Base-by-base conservation (phyloP, 2,888 invertebrate genomes). In the Strigamia crassipes region DNA sequence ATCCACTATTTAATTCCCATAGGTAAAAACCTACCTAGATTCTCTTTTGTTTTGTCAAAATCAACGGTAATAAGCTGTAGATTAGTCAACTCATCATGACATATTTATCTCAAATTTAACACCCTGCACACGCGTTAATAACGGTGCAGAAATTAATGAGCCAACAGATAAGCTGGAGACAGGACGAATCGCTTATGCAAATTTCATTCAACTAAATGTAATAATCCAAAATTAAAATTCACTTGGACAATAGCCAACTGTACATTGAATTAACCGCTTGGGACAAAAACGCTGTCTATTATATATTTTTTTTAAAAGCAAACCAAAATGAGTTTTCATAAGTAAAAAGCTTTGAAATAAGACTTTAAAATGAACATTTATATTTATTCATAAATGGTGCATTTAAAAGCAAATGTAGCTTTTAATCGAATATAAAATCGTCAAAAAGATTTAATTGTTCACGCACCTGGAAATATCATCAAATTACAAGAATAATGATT, bases 221-320 rank as follows among this genome's bases (percentile, higher is more conserved):
- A 66, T 66, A 66, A 66, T 66, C 61, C 61, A 66, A 66, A 66
- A 66, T 66, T 66, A 66, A 66, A 66, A 66, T 66, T 66, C 61
- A 66, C 61, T 66, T 66, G 61, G 61, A 66, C 21, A 66, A 66
- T 66, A 21, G 61, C 61, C 61, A 66, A 66, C 61, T 66, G 61
- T 12, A 12, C 61, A 5, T n/a, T 21, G 61, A 21, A 66, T 38
- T 38, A 66, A 23, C 21, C 61, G 18, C 61, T 21, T 21, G 61
- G 61, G 61, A 46, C 38, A 38, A 38, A 38, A 10, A 38, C 38
- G 38, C 38, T 38, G 6, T 38, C 6, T 38, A 6, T 38, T 38
- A 38, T 38, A n/a, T n/a, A n/a, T n/a, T n/a, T n/a, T n/a, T n/a
- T 38, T 5, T 27, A 27, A 38, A 38, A 38, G 6, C 38, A 38